Evolutionary conservation across 2,113 vertebrate genomes (phyloP).

Genomic region (Illadopsis cleaveri): DNA sequence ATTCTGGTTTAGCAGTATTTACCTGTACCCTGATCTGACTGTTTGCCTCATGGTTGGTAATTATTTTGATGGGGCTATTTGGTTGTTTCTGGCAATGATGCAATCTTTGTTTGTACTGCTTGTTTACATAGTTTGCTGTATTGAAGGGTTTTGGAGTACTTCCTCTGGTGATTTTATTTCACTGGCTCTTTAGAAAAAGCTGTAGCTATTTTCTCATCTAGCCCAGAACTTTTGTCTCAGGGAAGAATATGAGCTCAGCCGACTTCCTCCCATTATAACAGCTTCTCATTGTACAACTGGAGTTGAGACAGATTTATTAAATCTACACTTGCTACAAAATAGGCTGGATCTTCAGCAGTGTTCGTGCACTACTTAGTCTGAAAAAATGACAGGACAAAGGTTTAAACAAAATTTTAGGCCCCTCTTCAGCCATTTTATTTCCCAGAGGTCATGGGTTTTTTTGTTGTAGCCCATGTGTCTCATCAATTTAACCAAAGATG

Average conservation of each 20-base stretch:
- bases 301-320: not conserved
- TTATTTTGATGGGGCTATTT: constrained; percentile 35
- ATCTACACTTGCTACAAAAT: not conserved
- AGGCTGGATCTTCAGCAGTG: not conserved
- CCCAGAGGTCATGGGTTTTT: not conserved
- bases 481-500: not conserved
- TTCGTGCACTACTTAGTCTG: not conserved
- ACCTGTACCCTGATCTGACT: not conserved
- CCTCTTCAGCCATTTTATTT: not conserved
- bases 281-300: not conserved
- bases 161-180: not conserved
- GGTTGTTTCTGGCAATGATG: constrained; percentile 41
- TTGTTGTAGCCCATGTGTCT: not conserved
- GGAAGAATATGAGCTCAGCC: not conserved
- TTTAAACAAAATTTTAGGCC: not conserved
- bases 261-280: not conserved
- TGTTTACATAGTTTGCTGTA: not conserved
- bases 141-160: constrained; percentile 5
- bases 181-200: not conserved
- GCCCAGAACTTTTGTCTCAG: constrained; percentile 25
- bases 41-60: constrained; percentile 44
- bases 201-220: constrained; percentile 3
- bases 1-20: constrained; percentile 44
- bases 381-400: not conserved
- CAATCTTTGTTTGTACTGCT: constrained; percentile 28